Conservation (phyloP, 2,797 vertebrate species). For the Neostethus bicornis region DNA sequence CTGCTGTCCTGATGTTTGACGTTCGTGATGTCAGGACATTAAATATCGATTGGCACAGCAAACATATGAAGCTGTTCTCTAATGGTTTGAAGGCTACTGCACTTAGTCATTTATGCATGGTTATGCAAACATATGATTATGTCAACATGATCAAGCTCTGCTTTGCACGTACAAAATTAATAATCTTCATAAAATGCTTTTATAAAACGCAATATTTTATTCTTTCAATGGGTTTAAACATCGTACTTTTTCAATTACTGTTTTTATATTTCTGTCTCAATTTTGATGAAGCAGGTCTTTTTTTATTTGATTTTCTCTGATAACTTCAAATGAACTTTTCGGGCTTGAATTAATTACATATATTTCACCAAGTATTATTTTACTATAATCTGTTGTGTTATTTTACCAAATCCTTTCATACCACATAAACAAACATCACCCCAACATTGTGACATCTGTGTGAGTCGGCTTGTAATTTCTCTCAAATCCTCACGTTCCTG, state of each 20-base stretch:
- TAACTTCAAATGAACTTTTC: no score
- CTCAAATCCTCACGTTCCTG: no score
- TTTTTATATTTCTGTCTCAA: neutral
- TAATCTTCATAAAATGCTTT: neutral
- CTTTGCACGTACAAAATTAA: neutral
- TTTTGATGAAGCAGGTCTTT: no score
- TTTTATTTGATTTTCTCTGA: no score
- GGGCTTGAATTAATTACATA: conserved; percentile 8
- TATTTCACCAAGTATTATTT: conserved; percentile 17
- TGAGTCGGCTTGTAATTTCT: conserved; percentile 32
- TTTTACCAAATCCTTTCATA: neutral
- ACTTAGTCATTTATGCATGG: neutral
- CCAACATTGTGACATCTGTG: conserved; percentile 12
- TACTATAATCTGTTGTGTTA: conserved; percentile 16
- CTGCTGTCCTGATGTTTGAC: no score
- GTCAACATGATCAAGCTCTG: neutral
- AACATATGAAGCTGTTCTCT: neutral
- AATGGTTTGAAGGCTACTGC: neutral
- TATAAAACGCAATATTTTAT: neutral
- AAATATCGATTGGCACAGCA: neutral
- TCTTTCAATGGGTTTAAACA: neutral
- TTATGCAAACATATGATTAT: neutral
- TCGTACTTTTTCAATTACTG: neutral
- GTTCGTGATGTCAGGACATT: conserved; percentile 1
- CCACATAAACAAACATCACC: conserved; percentile 21